Base-by-base conservation (phyloP, 2,113 vertebrate genomes). In the Ploceus nigricollis region DNA sequence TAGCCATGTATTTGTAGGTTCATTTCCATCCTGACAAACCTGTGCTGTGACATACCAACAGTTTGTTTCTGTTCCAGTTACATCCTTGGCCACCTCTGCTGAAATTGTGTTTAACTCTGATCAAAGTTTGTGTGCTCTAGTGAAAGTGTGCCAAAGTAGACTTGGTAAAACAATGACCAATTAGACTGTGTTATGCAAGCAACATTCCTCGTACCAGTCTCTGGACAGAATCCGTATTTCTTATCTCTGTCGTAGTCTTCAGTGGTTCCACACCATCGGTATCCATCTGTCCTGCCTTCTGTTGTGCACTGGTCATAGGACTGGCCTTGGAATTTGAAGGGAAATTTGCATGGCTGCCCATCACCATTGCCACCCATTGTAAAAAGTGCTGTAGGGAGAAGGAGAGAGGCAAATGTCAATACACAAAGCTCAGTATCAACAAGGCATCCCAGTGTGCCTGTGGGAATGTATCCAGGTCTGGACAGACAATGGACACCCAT, bases 261-360 rank as follows among this genome's bases (percentile, higher is more conserved):
- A 0, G 99, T 99, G 76, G 99, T 99, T 54, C 98, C 98, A 63
- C 99, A 99, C 99, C 99, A 99, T 53, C 99, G 98, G 92, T 99
- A 99, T 17, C 99, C 99, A 6, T 99, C 99, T 5, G 98, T 98
- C 65, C 99, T 98, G 81, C 99, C 99, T 89, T 98, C 93, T 0
- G 99, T 99, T 71, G 99, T 99, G 90, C 99, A 99, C 87, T 98
- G 92, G 30, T 99, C 96, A 16, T 99, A 99, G 78, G 97, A 98
- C 0, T 98, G 98, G 37, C 98, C 98, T 96, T 99, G 98, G 90
- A 99, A 99, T 57, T 97, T 99, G 97, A 99, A 99, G 42, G 99
- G 99, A 81, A 99, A 99, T 96, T 99, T 99, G 96, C 99, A 99
- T 3, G 99, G 98, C 63, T 99, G 98, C 9, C 99, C 99, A 0